Evolutionary conservation across 2,888 invertebrate species (phyloP), one percentile per base, ranked within the genome.

Genomic region (Xylota segnis): DNA sequence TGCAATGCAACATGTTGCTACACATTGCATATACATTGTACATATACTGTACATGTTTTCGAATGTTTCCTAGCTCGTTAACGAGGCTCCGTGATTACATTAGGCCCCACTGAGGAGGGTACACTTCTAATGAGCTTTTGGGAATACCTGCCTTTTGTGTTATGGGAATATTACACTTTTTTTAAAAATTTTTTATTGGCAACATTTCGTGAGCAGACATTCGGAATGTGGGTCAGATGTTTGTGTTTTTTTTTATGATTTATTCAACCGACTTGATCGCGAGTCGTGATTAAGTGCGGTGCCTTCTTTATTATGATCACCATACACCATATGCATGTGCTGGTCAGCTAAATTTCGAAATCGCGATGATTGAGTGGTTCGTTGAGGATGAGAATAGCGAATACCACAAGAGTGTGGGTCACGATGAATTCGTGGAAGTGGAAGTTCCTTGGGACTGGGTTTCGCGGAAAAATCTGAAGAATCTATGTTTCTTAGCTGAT

Each of bases 201-300:
- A 27, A 37, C 16, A 56, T 43, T 61, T 61, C 40, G 37, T 43
- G 61, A 43, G n/a, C 56, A 18, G 54, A 54, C 40, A 2, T 43
- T 16, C 12, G 54, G 54, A 65, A 75, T 75, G 75, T 75, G 65
- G 75, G 75, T 75, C 75, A 66, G 29, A 47, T 56, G 32, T 56
- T n/a, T 43, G 18, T 2, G 4, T 10, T 10, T 12, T 4, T 68
- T 52, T 40, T 29, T 54, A 52, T 66, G 50, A 12, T 29, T 52
- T 6, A 29, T 27, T 37, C 37, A 66, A 27, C 3, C 37, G 66
- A 34, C 27, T 50, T 61, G 61, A 43, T 54, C 23, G 27, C 63
- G 61, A 50, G 61, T 54, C 27, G 56, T 66, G 75, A 75, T 75
- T 65, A 58, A 66, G 75, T 75, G 75, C 29, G 65, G 56, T 65